Base-by-base conservation (phyloP, 2,113 vertebrate genomes). In the Catharus minimus region DNA sequence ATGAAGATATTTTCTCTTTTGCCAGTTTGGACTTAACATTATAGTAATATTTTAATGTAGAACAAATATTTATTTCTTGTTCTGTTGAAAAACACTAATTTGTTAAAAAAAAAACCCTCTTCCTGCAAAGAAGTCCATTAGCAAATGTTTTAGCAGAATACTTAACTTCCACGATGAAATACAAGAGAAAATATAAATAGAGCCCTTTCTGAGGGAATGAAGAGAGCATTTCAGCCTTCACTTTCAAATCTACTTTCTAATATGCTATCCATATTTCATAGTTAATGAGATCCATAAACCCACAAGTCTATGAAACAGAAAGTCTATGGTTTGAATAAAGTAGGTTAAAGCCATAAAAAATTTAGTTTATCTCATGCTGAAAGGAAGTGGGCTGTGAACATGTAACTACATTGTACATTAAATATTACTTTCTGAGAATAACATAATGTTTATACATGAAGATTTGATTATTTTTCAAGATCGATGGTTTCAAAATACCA, bases 381-480 rank as follows among this genome's bases (percentile, higher is more conserved):
- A 88, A 88, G 88, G 49, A 93, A 82, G 49, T 21, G n/a, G 38
- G 49, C 73, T 86, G 50, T 79, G 58, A 56, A 69, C 46, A 17
- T 82, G 21, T 15, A 88, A 68, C 38, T 88, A 36, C 84, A 84
- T 46, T 61, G 47, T 71, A 82, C 41, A 39, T 84, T 79, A 86
- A 82, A 15, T 72, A 64, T 75, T 91, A 79, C 24, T 88, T 68
- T 73, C 84, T 82, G 86, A 85, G 55, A 82, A 79, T 73, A 94
- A 79, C 50, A 68, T 36, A 69, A 60, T 76, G 41, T 91, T 90
- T 94, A 62, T 80, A 85, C 33, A 30, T 71, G 67, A 65, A 90
- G 67, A 85, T 93, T 87, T 94, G 69, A 84, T 95, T 95, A 90
- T 87, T 92, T 96, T 91, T 92, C 58, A 76, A 58, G 81, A 92